phyloP scores from a whole-genome alignment of 2,888 invertebrate species.

The Lepidochrysops patricia region DNA sequence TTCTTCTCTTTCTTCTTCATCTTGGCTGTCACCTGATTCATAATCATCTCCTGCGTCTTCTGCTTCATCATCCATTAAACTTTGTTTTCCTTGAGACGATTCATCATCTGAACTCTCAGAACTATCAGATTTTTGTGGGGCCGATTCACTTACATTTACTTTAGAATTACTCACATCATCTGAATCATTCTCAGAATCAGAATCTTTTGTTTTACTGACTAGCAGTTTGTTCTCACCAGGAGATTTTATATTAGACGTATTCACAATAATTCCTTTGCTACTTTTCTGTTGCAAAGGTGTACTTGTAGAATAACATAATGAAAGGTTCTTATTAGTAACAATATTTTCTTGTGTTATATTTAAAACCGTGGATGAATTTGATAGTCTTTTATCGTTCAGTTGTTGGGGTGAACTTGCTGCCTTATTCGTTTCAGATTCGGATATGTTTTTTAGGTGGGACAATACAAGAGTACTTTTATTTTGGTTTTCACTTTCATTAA shows the following conservation, averaged over 20 bases:
- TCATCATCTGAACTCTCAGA: conserved; percentile 19
- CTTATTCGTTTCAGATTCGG: conserved; percentile 33
- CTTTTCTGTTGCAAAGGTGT: conserved; percentile 54
- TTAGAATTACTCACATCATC: conserved; percentile 21
- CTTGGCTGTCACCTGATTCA: conserved; percentile 64
- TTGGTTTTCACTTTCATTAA: conserved; percentile 36
- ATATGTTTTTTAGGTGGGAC: conserved; percentile 49
- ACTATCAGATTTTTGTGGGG: conserved; percentile 20
- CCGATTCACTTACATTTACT: conserved; percentile 21
- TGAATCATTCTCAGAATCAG: conserved; percentile 21
- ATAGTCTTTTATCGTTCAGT: conserved; percentile 30
- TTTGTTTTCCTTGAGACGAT: conserved; percentile 29
- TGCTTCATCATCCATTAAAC: conserved; percentile 49
- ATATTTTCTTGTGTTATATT: conserved; percentile 32
- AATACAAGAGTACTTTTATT: conserved; percentile 50
- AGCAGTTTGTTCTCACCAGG: conserved; percentile 16
- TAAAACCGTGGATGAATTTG: conserved; percentile 36
- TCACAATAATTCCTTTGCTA: neutral
- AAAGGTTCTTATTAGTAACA: conserved; percentile 35
- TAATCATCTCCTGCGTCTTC: conserved; percentile 57
- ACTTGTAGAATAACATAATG: conserved; percentile 46
- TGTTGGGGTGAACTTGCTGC: conserved; percentile 32
- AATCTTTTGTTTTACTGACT: conserved; percentile 16
- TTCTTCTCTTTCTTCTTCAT: conserved; percentile 63
- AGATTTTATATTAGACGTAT: conserved; percentile 10